Base-by-base conservation (phyloP, 2,888 invertebrate species). In the Idaea dimidiata region DNA sequence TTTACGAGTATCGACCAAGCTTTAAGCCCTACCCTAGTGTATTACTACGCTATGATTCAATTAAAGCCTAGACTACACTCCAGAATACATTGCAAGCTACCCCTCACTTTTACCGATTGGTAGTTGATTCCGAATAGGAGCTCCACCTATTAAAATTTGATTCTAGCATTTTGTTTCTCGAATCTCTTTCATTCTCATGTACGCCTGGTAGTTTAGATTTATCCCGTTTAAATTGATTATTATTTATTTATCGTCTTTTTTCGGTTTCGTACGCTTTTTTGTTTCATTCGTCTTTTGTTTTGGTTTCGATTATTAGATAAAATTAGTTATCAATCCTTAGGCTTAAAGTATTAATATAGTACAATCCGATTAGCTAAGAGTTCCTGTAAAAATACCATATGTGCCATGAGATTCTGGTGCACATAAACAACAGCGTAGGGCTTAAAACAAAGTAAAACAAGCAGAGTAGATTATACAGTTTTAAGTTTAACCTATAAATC, bases 21-120 rank as follows among this genome's bases (percentile, higher is more conserved):
- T 76, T 75, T 82, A 82, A 82, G 79, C 83, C 77, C 66, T 71
- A 70, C 73, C 73, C 74, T 76, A 72, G 81, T 82, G 84, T 85
- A 79, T 83, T 80, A 80, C 83, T 79, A 80, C 81, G 82, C 82
- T 81, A 80, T 78, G 75, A 85, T 88, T 86, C 86, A 88, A 88
- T 89, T 87, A 88, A 43, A 85, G 81, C 76, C 81, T 81, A 83
- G 81, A 75, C 82, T 79, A 86, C 82, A 83, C 84, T 83, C 81
- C 81, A 82, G 82, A 86, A 87, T 83, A 79, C 77, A 43, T 43
- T 43, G 43, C 43, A 43, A 43, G 8, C 71, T 67, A 66, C 66
- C 64, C 60, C 66, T 72, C 72, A 73, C 72, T 74, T 74, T 72
- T 72, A 67, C 65, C 61, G 62, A 60, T 60, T 60, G 43, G 43